Percentiles rank a stretch among this genome's conserved stretches.
These are phyloP conservation scores for Panulirus ornatus DNA, from an alignment of 1,140 invertebrate species.

Conservation along the genomic window DNA sequence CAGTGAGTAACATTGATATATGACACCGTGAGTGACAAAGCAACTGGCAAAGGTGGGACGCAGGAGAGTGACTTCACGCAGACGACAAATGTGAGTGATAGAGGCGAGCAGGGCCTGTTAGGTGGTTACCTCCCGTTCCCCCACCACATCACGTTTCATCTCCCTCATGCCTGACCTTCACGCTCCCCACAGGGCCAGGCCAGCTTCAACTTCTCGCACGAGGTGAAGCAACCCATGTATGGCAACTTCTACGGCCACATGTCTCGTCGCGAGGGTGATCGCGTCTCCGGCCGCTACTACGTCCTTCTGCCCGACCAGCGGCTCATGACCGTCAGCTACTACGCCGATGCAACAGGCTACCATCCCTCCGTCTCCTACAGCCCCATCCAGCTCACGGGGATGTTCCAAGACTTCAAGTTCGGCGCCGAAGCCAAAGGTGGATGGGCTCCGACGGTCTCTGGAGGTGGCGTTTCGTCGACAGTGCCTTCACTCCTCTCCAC, in stretches of 20 bases:
- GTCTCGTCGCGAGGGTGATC: background rate
- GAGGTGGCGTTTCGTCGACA: background rate
- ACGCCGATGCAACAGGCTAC: conserved; percentile 16
- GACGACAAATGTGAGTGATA: too few relatives aligned
- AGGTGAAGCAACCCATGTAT: background rate
- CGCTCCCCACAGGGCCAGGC: too few relatives aligned
- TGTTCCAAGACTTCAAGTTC: background rate
- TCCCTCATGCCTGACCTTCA: too few relatives aligned
- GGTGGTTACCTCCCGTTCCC: too few relatives aligned
- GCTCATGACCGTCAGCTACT: conserved; percentile 31
- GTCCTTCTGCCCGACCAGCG: conserved; percentile 15
- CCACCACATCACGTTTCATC: too few relatives aligned
- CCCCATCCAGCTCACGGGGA: background rate
- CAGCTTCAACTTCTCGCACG: conserved; percentile 20
- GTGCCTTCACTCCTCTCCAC: background rate
- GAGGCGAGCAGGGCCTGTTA: too few relatives aligned
- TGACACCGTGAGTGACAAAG: too few relatives aligned
- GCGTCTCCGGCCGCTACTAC: conserved; percentile 21
- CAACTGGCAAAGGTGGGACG: too few relatives aligned
- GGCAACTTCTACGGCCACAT: conserved; percentile 10
- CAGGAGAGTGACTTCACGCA: too few relatives aligned
- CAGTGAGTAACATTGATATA: too few relatives aligned
- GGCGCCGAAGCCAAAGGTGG: background rate
- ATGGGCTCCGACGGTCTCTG: background rate
- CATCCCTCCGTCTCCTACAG: conserved; percentile 22